Conservation (phyloP, 1,140 invertebrate species). For the Holotrichia oblita region DNA sequence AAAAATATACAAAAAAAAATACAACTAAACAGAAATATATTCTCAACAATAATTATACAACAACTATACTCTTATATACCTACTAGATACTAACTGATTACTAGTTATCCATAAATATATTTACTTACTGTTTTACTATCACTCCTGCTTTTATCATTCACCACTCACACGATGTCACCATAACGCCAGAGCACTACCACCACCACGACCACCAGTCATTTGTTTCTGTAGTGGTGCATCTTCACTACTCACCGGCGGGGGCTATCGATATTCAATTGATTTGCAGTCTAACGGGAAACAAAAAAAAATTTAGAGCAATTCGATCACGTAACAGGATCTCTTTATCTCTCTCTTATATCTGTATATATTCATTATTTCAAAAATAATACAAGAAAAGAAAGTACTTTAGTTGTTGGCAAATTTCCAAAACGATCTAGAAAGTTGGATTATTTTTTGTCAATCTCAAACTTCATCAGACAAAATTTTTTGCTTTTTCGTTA, state of each 20-base stretch:
- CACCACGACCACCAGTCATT: constrained; percentile 52
- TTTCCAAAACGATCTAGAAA: too few relatives aligned
- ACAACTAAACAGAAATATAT: background rate
- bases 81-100: background rate
- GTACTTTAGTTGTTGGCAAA: too few relatives aligned
- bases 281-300: background rate
- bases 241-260: constrained; percentile 54
- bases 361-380: too few relatives aligned
- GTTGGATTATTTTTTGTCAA: too few relatives aligned
- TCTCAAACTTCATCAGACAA: too few relatives aligned
- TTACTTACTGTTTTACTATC: constrained; percentile 36
- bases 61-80: background rate
- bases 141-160: constrained; percentile 12
- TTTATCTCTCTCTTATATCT: constrained; percentile 4
- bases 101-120: constrained; percentile 24
- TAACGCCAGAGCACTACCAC: constrained; percentile 41
- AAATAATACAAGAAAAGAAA: too few relatives aligned
- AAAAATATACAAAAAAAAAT: constrained; percentile 14
- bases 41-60: background rate
- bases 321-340: background rate
- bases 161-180: background rate
- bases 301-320: background rate
- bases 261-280: constrained; percentile 48
- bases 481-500: too few relatives aligned
- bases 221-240: constrained; percentile 50